A percentile compares a stretch with the other conserved stretches of the same genome.
phyloP scores from a whole-genome alignment of 2,113 vertebrate genomes.

The Cyprinodon brontotheroides region DNA sequence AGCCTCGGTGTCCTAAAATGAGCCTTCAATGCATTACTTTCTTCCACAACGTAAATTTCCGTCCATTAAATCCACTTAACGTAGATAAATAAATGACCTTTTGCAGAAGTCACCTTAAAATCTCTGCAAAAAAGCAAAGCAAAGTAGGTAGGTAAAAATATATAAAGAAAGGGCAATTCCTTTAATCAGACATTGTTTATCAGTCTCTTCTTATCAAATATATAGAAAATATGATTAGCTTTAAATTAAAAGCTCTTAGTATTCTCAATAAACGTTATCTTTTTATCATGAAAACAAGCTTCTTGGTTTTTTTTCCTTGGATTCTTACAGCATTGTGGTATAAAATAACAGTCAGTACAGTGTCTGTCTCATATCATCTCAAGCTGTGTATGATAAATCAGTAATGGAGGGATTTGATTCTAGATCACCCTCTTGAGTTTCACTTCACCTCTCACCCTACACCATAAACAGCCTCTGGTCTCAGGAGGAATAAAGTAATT shows the following conservation, averaged over 20 bases:
- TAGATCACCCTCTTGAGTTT: conserved; percentile 52
- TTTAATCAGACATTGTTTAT: not conserved
- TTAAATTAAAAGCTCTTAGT: not conserved
- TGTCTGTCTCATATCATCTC: conserved; percentile 34
- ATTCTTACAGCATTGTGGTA: conserved; percentile 26
- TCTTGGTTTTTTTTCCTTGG: conserved; percentile 1
- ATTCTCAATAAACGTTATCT: not conserved
- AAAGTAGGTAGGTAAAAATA: conserved; percentile 7
- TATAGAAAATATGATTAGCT: not conserved
- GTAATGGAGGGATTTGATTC: conserved; percentile 69
- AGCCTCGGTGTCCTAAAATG: not conserved
- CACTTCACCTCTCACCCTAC: conserved; percentile 67
- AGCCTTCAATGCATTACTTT: conserved; percentile 15
- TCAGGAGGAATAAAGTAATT: conserved; percentile 86
- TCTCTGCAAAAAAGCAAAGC: conserved; percentile 17
- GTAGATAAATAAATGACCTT: conserved; percentile 66
- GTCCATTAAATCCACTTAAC: conserved; percentile 55
- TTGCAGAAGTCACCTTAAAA: conserved; percentile 39
- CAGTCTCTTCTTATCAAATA: not conserved
- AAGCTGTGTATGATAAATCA: conserved; percentile 53
- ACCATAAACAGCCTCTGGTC: conserved; percentile 82
- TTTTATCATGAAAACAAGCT: not conserved
- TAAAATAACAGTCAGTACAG: conserved; percentile 23
- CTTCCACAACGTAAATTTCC: conserved; percentile 57
- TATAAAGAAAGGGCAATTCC: not conserved